Base-by-base conservation (phyloP, 2,797 vertebrate genomes). In the Atherinosoma microstoma region DNA sequence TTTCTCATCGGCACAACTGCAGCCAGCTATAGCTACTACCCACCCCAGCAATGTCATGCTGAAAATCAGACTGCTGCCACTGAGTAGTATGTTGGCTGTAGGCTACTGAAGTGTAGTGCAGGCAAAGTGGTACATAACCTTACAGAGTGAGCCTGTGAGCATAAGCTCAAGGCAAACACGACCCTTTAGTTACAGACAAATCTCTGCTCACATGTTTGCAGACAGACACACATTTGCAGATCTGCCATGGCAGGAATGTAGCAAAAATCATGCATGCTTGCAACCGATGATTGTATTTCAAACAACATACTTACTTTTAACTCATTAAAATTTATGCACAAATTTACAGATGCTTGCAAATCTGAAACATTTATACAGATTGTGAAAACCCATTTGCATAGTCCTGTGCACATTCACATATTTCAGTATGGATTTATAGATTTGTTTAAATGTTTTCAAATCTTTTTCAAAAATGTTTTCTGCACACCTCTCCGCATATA, bases 21-120 rank as follows among this genome's bases (percentile, higher is more conserved):
- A n/a, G n/a, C n/a, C n/a, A 71, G 58, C 63, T 38, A 61, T 38
- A 70, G 61, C 24, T 57, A 36, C 38, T 56, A 56, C 29, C 32
- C 63, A 22, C 20, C 42, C 27, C 40, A 67, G 51, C 16, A 63
- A 71, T 47, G 32, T 66, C 63, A 49, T 71, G 64, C 64, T 77
- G 51, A 49, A 72, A 72, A 77, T 77, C 51, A 32, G 35, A 16
- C 20, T 51, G 60, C 35, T 34, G 49, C 29, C 62, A 40, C 42
- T 12, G 51, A 75, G 20, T 0, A 71, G 29, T 27, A 16, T 57
- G 35, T 32, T 71, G 58, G 38, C 63, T 63, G 63, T 40, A 51
- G 64, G 42, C 75, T 51, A 15, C 18, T 53, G 42, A 58, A 42
- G 56, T 22, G 13, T 30, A 58, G 42, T 12, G 8, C 18, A 34